Percentiles rank a stretch among this genome's conserved stretches.
Conservation (phyloP, 2,113 vertebrate species). For the Leucopsar rothschildi region DNA sequence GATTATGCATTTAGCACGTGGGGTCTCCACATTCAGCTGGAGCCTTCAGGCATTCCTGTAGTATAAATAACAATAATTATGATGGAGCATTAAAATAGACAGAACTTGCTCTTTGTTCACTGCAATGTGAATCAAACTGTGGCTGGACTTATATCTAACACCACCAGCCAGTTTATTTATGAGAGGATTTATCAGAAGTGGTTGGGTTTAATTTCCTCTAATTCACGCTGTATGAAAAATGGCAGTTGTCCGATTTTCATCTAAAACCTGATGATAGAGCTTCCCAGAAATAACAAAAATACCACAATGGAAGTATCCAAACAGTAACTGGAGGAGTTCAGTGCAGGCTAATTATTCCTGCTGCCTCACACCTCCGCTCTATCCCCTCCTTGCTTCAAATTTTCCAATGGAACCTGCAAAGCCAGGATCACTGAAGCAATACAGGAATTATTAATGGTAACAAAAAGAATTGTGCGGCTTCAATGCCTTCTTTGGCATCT, state of each 20-base stretch:
- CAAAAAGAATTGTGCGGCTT: background rate
- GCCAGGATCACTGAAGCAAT: background rate
- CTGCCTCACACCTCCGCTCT: background rate
- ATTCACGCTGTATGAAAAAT: conserved; percentile 47
- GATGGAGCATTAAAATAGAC: background rate
- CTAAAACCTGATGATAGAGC: background rate
- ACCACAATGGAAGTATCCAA: background rate
- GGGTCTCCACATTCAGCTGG: conserved; percentile 31
- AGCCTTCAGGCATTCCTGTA: background rate
- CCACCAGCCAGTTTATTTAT: conserved; percentile 46
- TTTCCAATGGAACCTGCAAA: background rate
- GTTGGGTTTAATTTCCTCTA: conserved; percentile 61
- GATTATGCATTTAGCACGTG: background rate
- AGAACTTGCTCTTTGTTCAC: conserved; percentile 22
- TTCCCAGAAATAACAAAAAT: conserved; percentile 53
- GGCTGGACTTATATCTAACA: conserved; percentile 21
- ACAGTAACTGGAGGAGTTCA: background rate
- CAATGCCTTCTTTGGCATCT: background rate
- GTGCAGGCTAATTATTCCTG: background rate
- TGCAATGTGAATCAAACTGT: conserved; percentile 12
- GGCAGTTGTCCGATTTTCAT: conserved; percentile 47
- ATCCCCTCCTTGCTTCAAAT: background rate
- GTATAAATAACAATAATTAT: conserved; percentile 39
- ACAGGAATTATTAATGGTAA: background rate
- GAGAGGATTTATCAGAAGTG: conserved; percentile 57